Base-by-base conservation (phyloP, 1,140 invertebrate genomes). In the Epicauta chinensis region DNA sequence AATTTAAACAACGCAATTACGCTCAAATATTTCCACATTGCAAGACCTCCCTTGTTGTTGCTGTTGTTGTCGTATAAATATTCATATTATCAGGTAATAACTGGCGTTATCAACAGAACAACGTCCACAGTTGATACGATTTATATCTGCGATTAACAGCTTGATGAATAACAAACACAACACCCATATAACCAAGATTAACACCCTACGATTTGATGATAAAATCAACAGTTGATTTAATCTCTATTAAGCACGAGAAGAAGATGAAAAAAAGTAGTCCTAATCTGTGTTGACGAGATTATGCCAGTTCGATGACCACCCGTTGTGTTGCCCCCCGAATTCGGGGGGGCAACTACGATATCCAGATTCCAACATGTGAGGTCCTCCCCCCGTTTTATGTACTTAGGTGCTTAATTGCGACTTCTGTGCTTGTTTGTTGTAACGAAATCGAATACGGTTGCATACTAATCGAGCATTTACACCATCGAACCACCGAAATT, bases 381-480 rank as follows among this genome's bases (percentile, higher is more conserved):
- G 45, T 47, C 45, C 45, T 17, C 14, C 15, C 30, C 34, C 23
- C 7, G 4, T 23, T 23, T 7, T 23, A 23, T 23, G 45, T 47
- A 47, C 32, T 12, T 13, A 47, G 45, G 45, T 47, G 45, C 45
- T 47, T 47, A 47, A 47, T 47, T 47, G 45, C 45, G 45, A 47
- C 45, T 47, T 36, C 45, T 38, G 45, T 47, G 45, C 45, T 47
- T 47, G 45, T 47, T 38, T 37, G 45, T 47, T 34, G 43, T 47
- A 47, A 47, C 45, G 36, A 47, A 47, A n/a, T 38, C 45, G 15
- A 37, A 29, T 5, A 47, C 16, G 17, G 34, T 37, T 34, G 45
- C 45, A 47, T 47, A 47, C 45, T 47, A 47, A 47, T 47, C 32
- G 45, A 47, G 30, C 45, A 47, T 37, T 47, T 47, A 47, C 45